Evolutionary conservation across 92 coral and sea anemone species (phyloP).

Genomic region (Porites evermanni): DNA sequence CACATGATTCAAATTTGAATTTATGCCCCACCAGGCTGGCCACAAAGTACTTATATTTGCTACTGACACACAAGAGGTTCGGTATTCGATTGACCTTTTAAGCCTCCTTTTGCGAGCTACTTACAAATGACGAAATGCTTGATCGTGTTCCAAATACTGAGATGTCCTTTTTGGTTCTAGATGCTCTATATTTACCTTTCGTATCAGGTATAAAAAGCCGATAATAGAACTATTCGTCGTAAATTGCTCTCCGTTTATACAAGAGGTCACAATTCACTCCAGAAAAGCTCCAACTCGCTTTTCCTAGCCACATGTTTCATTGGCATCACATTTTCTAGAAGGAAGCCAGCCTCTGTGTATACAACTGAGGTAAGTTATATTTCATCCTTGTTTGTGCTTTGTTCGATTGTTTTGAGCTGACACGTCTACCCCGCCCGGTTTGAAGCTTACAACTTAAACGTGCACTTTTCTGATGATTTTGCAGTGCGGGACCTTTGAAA

Average conservation of each 20-base stretch:
- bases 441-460: constrained; percentile 2
- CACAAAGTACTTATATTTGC: no score
- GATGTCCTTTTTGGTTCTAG: neutral
- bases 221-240: neutral
- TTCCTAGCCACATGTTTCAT: neutral
- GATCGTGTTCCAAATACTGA: constrained; percentile 19
- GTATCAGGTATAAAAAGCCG: neutral
- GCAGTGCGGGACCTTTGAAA: constrained; percentile 23
- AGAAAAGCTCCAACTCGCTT: neutral
- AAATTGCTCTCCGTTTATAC: neutral
- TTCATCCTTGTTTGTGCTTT: neutral
- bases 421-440: constrained; percentile 5
- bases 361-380: neutral
- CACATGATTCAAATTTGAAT: constrained; percentile 1
- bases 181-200: constrained; percentile 23
- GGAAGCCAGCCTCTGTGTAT: neutral
- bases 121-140: constrained; percentile 1
- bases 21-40: neutral
- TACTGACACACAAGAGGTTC: neutral
- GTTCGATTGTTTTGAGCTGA: constrained; percentile 19
- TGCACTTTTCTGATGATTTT: constrained; percentile 27
- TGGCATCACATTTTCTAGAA: neutral
- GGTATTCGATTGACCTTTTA: constrained; percentile 19
- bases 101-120: neutral
- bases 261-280: no score